Percentiles rank a stretch among this genome's conserved stretches.
Evolutionary conservation across 2,797 vertebrate species (phyloP).

Genomic region (Mus caroli): DNA sequence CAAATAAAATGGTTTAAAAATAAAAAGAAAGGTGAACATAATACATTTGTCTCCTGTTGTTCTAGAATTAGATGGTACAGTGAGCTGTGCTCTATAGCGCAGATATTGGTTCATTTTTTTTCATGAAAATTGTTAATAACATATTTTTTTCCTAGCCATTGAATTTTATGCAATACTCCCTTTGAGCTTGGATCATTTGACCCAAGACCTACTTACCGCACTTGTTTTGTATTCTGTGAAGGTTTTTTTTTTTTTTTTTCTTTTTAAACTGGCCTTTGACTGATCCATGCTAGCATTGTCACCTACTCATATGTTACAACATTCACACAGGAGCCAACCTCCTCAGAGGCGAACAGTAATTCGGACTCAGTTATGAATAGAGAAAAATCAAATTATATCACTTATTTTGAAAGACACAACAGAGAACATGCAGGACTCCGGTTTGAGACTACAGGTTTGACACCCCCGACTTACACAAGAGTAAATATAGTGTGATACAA

Average conservation of each 20-base stretch:
- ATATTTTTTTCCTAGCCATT: background rate
- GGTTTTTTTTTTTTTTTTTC: background rate
- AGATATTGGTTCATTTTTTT: background rate
- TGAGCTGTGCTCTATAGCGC: background rate
- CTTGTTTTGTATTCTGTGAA: background rate
- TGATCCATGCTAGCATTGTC: background rate
- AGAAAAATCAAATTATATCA: background rate
- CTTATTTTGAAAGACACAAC: background rate
- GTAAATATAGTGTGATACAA: background rate
- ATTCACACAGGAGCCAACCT: background rate
- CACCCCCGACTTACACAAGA: background rate
- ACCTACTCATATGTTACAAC: background rate
- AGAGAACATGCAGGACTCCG: background rate
- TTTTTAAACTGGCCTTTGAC: background rate
- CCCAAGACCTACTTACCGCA: background rate
- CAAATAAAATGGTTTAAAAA: background rate
- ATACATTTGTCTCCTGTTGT: background rate
- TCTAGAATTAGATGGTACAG: background rate
- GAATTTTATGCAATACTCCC: background rate
- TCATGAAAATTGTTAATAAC: background rate
- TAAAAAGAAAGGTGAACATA: background rate
- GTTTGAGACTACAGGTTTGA: background rate
- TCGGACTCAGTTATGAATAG: background rate
- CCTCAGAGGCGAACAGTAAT: background rate
- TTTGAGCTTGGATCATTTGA: constrained; percentile 13